phyloP scores from a whole-genome alignment of 2,888 invertebrate genomes.

The Cactoblastis cactorum region DNA sequence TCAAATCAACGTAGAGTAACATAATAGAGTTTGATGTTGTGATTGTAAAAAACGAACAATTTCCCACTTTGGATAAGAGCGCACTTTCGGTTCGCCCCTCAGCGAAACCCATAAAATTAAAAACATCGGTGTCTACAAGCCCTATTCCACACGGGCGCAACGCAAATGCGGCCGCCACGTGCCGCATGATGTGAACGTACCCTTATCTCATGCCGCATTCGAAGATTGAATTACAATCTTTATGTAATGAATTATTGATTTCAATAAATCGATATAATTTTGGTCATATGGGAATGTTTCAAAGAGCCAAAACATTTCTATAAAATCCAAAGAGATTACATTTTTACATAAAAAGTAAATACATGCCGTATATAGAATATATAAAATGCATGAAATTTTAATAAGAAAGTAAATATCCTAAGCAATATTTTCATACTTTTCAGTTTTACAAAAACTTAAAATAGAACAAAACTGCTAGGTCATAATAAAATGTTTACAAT shows the following conservation, averaged over 20 bases:
- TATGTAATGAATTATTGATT: conserved; percentile 19
- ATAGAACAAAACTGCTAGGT: too few relatives aligned
- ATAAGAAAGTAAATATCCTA: too few relatives aligned
- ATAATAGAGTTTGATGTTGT: too few relatives aligned
- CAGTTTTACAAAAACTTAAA: too few relatives aligned
- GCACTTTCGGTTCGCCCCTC: conserved; percentile 24
- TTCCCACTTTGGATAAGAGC: conserved; percentile 16
- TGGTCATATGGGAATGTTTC: not conserved
- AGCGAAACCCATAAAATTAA: conserved; percentile 40
- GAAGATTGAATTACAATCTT: conserved; percentile 29
- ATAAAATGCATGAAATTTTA: too few relatives aligned
- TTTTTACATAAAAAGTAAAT: too few relatives aligned
- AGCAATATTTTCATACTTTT: too few relatives aligned
- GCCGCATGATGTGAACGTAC: conserved; percentile 19
- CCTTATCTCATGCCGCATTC: conserved; percentile 33
- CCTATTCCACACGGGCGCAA: not conserved
- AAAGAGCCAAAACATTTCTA: too few relatives aligned
- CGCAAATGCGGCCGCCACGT: not conserved
- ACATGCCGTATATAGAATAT: too few relatives aligned
- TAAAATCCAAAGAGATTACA: too few relatives aligned
- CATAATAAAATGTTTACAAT: too few relatives aligned
- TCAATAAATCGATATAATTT: not conserved
- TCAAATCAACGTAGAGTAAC: too few relatives aligned
- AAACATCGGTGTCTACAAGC: conserved; percentile 23
- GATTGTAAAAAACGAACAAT: conserved; percentile 9